Evolutionary conservation across 1,140 invertebrate genomes (phyloP), one percentile per base, ranked within the genome.

Genomic region (Apis cerana): DNA sequence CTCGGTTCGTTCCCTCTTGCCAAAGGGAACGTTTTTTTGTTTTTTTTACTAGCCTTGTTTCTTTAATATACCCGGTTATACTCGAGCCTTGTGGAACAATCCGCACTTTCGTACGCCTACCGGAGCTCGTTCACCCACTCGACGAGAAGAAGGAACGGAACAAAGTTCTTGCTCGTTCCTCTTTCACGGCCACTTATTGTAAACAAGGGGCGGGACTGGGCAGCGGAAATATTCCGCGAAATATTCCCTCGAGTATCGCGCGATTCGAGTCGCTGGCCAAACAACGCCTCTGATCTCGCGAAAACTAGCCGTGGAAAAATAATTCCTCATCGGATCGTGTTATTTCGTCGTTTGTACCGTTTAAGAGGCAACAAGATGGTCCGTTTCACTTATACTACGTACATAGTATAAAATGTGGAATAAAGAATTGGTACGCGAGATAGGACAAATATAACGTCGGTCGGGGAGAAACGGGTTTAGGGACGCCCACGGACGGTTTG

Each of bases 21-120:
- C 69, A 48, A 56, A 75, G 54, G 67, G 17, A 58, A 59, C 70
- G 62, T 64, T 74, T 81, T 80, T 67, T 82, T 54, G 1, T 27
- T 27, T 27, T 27, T 27, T 1, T 74, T 43, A 43, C 54, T 33
- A 56, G 17, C 62, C 61, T 58, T 76, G 72, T 88, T 88, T 74
- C 77, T 75, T 77, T 80, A 80, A 68, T 71, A 79, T 88, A 80
- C 50, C 74, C 64, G 70, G 78, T 43, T 43, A 43, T 83, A 71
- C 50, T 64, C 48, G 12, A 13, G 8, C 11, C 71, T 64, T 59
- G 52, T 13, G 64, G 79, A 84, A 89, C 58, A 81, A 72, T 86
- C 86, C 74, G 64, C 48, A 62, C n/a, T 43, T 13, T 69, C 59
- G 48, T 27, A 15, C 48, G 21, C 68, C 19, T 17, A 2, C 23